phyloP scores from a whole-genome alignment of 2,113 vertebrate species.

The Chauna torquata region DNA sequence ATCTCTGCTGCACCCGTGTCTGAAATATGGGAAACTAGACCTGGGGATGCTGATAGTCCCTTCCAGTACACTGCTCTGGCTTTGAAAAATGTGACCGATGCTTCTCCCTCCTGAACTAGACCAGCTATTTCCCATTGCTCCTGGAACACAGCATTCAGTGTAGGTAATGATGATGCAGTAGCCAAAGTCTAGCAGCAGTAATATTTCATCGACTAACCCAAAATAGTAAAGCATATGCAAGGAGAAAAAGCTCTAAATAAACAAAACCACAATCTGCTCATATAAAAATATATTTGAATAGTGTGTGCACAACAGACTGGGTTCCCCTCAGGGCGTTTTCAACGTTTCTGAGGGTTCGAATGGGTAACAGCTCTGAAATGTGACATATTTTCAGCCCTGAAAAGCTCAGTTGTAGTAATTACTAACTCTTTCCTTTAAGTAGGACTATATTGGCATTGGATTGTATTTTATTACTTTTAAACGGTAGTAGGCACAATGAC shows the following conservation, averaged over 20 bases:
- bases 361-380: slow-evolving; percentile 44
- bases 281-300: slow-evolving; percentile 42
- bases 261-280: slow-evolving; percentile 70
- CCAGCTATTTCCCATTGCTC: background rate
- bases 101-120: background rate
- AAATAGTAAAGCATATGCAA: slow-evolving; percentile 69
- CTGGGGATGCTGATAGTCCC: background rate
- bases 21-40: background rate
- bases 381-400: slow-evolving; percentile 39
- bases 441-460: background rate
- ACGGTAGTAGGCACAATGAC: background rate
- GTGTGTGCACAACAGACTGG: slow-evolving; percentile 55
- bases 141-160: background rate
- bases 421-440: background rate
- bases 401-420: background rate
- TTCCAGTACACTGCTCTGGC: background rate
- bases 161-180: slow-evolving; percentile 9
- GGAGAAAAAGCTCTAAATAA: slow-evolving; percentile 60
- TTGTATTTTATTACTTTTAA: background rate
- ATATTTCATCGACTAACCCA: slow-evolving; percentile 13
- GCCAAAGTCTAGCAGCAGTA: slow-evolving; percentile 38
- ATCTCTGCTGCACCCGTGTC: rapidly evolving
- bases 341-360: slow-evolving; percentile 21
- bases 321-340: slow-evolving; percentile 63
- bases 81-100: background rate